These are phyloP conservation scores for Anthophora plumipes DNA, from an alignment of 2,888 invertebrate genomes.

Conservation along the genomic window DNA sequence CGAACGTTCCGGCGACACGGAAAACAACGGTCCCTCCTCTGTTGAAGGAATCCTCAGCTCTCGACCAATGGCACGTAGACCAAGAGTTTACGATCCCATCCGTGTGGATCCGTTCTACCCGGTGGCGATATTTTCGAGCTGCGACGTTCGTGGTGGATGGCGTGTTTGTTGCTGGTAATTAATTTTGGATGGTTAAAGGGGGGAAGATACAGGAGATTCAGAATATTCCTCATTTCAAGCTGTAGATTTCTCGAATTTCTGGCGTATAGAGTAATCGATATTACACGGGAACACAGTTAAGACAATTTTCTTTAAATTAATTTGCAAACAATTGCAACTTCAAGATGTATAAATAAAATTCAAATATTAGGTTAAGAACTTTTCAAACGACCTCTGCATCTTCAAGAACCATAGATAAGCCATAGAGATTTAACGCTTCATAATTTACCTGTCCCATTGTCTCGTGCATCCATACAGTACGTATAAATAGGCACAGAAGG, in stretches of 20 bases:
- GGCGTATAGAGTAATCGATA: no score
- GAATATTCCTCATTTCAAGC: neutral
- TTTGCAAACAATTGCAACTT: no score
- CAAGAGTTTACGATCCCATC: slow-evolving; percentile 33
- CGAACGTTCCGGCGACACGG: slow-evolving; percentile 1
- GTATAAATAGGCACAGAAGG: neutral
- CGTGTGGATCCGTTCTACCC: neutral
- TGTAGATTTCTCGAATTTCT: neutral
- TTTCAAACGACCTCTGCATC: no score
- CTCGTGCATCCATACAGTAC: no score
- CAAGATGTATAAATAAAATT: no score
- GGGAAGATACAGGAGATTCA: neutral
- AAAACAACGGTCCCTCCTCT: neutral
- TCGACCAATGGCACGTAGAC: slow-evolving; percentile 31
- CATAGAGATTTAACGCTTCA: no score
- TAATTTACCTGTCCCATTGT: no score
- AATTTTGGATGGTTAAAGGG: slow-evolving; percentile 5
- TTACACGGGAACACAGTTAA: no score
- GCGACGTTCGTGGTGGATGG: neutral
- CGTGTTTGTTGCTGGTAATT: slow-evolving; percentile 12
- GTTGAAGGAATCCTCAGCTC: slow-evolving; percentile 21
- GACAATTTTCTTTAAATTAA: no score
- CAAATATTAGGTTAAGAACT: no score
- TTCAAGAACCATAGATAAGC: no score
- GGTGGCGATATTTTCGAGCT: neutral